Evolutionary conservation across 2,888 invertebrate species (phyloP).

Genomic region (Apamea sordens): DNA sequence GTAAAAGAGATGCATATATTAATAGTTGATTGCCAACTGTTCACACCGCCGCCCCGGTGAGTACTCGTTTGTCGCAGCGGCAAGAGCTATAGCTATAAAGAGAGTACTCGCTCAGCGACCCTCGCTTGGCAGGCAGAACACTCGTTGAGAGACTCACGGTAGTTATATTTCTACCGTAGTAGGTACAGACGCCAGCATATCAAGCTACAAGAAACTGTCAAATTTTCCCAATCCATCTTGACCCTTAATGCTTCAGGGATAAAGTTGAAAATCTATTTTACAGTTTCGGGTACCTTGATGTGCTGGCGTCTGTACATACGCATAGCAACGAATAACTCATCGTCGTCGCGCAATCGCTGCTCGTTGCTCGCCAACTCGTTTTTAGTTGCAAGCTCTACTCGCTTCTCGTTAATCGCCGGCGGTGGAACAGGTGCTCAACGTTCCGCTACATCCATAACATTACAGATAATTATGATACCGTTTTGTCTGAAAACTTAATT

Average conservation of each 20-base stretch:
- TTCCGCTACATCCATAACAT: neutral
- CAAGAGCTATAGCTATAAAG: neutral
- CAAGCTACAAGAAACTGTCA: too few species aligned
- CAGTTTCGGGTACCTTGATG: too few species aligned
- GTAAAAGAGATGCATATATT: neutral
- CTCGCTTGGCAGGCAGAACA: neutral
- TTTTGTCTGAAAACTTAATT: conserved; percentile 32
- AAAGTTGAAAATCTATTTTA: too few species aligned
- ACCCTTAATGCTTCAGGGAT: too few species aligned
- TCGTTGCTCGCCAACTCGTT: neutral
- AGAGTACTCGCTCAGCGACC: neutral
- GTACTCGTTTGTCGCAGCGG: neutral
- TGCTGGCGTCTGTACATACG: too few species aligned
- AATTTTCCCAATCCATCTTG: too few species aligned
- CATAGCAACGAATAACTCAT: neutral
- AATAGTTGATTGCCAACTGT: neutral
- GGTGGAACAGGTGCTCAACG: neutral
- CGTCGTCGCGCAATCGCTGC: neutral
- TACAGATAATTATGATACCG: conserved; percentile 22
- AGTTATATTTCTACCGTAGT: neutral
- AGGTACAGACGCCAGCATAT: neutral
- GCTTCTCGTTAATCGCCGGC: neutral
- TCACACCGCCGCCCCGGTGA: neutral
- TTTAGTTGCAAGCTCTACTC: neutral
- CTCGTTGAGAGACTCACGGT: neutral